Evolutionary conservation across 1,140 invertebrate species (phyloP).

Genomic region (Aethina tumida): DNA sequence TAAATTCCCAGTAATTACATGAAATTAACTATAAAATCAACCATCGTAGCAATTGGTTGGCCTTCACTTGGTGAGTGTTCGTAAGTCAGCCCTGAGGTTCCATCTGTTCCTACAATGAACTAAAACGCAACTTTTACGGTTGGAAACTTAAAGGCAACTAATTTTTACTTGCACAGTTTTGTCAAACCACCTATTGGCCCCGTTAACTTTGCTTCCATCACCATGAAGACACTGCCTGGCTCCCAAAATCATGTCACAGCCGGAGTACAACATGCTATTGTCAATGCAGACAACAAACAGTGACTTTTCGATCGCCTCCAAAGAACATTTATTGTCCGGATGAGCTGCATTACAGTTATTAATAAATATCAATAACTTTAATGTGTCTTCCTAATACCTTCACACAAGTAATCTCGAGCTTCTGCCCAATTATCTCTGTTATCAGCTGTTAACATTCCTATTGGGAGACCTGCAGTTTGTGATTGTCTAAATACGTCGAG

Average conservation of each 20-base stretch:
- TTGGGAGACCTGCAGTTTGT: slow-evolving; percentile 35
- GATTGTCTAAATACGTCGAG: slow-evolving; percentile 43
- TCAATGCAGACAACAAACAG: slow-evolving; percentile 79
- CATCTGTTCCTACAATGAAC: slow-evolving; percentile 75
- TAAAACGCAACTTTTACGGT: slow-evolving; percentile 29
- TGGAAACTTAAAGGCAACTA: neutral
- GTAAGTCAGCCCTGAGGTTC: slow-evolving; percentile 79
- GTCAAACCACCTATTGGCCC: slow-evolving; percentile 80
- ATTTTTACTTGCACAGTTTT: slow-evolving; percentile 66
- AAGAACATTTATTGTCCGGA: slow-evolving; percentile 39
- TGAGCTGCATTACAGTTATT: slow-evolving; percentile 23
- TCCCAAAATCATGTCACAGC: slow-evolving; percentile 41
- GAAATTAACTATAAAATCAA: slow-evolving; percentile 64
- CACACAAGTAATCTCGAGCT: slow-evolving; percentile 54
- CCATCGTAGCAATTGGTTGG: slow-evolving; percentile 71
- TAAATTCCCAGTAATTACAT: slow-evolving; percentile 44
- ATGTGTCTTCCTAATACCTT: slow-evolving; percentile 39
- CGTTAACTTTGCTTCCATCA: slow-evolving; percentile 52
- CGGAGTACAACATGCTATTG: slow-evolving; percentile 39
- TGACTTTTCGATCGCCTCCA: slow-evolving; percentile 60
- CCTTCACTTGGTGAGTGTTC: slow-evolving; percentile 93
- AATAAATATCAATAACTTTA: slow-evolving; percentile 6
- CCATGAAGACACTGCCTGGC: slow-evolving; percentile 61
- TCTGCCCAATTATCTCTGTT: slow-evolving; percentile 73
- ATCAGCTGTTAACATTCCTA: slow-evolving; percentile 76